Base-by-base conservation (phyloP, 2,888 invertebrate genomes). In the Dynastes tityus region DNA sequence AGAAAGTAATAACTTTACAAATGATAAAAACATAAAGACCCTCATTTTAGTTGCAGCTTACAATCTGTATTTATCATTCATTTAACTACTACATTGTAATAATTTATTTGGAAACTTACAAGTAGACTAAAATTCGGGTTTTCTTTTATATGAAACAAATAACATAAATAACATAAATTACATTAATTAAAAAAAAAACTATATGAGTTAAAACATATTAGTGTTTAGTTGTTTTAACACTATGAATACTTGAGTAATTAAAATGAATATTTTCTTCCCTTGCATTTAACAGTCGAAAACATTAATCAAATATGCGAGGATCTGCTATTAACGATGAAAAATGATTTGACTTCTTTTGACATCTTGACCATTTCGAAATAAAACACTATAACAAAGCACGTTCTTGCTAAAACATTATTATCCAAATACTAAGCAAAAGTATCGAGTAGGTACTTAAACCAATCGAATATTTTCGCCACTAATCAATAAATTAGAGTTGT, bases 261-360 rank as follows among this genome's bases (percentile, higher is more conserved):
- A 63, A 63, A 63, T 32, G 13, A 63, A 63, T 63, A 51, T 51
- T 68, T n/a, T 40, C 13, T 51, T 68, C 27, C 16, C 40, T 51
- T 51, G 29, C n/a, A 51, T 51, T 40, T 53, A 68, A 29, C 49
- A 73, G 40, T 58, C 9, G n/a, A 40, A 65, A 67, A 32, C 16
- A 75, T 64, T 76, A 67, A 68, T 37, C 32, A 37, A 37, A 37
- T 67, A 58, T 32, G 58, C 51, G 8, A 27, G 9, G 9, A 53
- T 67, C 51, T 68, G 76, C 58, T 68, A 68, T 68, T 76, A 67
- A 76, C 76, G 76, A 76, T 67, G 76, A 45, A 65, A 76, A 64
- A 65, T 68, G 68, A 51, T n/a, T 53, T 53, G 51, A 2, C 51
- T 70, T 70, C 29, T 53, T 45, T 32, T n/a, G 32, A 16, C 2